Conservation (phyloP, 2,797 vertebrate genomes). For the Pseudochirops cupreus region DNA sequence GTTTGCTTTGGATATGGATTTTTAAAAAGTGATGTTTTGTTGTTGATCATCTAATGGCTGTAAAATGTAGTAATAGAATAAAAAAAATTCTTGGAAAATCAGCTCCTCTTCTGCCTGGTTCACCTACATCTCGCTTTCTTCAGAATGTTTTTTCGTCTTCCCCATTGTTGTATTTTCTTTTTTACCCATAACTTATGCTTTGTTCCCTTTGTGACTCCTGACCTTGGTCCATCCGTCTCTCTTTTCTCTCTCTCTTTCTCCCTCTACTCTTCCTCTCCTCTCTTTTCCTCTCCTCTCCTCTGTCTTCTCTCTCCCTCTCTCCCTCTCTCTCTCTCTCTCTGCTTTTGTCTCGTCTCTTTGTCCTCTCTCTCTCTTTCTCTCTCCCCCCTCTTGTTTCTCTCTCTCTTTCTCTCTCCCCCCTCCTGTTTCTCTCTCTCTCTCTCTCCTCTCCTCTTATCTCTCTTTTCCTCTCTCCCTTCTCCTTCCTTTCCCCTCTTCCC, state of each 20-base stretch:
- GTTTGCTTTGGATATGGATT: slow-evolving; percentile 87
- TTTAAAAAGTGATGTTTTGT: slow-evolving; percentile 89
- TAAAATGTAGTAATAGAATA: slow-evolving; percentile 98
- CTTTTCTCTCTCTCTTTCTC: neutral
- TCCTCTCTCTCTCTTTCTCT: too few species aligned
- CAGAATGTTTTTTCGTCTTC: slow-evolving; percentile 80
- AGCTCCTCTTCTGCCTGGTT: slow-evolving; percentile 88
- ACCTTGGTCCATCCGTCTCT: neutral
- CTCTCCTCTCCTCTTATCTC: too few species aligned
- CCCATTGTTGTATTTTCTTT: slow-evolving; percentile 45
- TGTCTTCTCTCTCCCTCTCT: too few species aligned
- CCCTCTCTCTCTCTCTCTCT: too few species aligned
- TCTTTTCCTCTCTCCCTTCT: slow-evolving; percentile 25
- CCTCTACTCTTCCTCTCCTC: too few species aligned
- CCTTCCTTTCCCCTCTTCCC: neutral
- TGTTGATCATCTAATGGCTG: slow-evolving; percentile 94
- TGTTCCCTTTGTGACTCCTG: neutral
- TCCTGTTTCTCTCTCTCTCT: too few species aligned
- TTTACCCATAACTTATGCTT: neutral
- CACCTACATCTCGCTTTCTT: slow-evolving; percentile 86
- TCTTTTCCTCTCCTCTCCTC: too few species aligned
- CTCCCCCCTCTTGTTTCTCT: too few species aligned
- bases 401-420: too few species aligned
- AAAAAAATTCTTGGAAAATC: slow-evolving; percentile 88
- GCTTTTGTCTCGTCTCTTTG: too few species aligned